Conservation (phyloP, 2,113 vertebrate species). For the Acrocephalus arundinaceus region DNA sequence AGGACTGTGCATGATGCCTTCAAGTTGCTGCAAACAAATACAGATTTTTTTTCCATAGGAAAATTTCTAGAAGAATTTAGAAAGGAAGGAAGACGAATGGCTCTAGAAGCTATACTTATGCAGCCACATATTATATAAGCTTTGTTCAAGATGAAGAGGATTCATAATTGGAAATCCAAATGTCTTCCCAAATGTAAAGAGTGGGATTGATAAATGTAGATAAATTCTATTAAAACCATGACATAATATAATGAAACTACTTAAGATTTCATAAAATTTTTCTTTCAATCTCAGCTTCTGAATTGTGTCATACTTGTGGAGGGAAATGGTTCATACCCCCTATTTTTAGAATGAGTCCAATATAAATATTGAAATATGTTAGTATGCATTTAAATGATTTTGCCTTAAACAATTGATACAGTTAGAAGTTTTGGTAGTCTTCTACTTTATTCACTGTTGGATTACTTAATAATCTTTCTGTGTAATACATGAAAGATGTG, state of each 20-base stretch:
- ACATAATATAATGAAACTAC: not conserved
- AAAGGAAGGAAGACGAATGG: not conserved
- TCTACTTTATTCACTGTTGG: not conserved
- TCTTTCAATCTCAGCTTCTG: not conserved
- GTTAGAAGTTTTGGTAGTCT: not conserved
- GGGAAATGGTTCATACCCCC: not conserved
- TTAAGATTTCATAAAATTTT: not conserved
- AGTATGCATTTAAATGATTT: not conserved
- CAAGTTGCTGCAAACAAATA: not conserved
- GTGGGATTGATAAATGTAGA: not conserved
- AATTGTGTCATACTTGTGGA: not conserved
- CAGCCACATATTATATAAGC: not conserved
- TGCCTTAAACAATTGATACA: not conserved
- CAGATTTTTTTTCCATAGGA: not conserved
- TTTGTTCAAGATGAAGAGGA: not conserved
- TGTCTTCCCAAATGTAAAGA: not conserved
- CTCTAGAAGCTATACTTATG: not conserved
- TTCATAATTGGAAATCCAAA: not conserved
- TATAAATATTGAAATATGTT: conserved; percentile 13
- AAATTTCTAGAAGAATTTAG: not conserved
- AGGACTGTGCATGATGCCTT: not conserved
- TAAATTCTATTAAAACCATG: not conserved
- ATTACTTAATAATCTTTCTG: not conserved
- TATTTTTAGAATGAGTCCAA: not conserved
- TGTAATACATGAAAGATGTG: not conserved